A percentile compares a stretch with the other conserved stretches of the same genome.
These are phyloP conservation scores for Pelodytes ibericus DNA, from an alignment of 2,797 vertebrate genomes.

Conservation along the genomic window DNA sequence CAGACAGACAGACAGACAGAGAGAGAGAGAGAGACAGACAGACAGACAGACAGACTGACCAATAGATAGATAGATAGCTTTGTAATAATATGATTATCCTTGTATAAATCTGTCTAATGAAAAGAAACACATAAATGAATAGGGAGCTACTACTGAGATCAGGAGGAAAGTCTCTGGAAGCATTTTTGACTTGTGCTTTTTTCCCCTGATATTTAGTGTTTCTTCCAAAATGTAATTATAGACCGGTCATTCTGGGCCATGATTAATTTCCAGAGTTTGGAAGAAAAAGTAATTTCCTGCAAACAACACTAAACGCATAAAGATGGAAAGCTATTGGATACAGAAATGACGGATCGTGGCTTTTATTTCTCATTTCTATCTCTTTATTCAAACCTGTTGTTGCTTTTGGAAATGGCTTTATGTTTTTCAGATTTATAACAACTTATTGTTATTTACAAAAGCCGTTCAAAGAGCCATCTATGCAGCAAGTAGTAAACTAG, in stretches of 20 bases:
- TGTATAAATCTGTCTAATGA: conserved; percentile 52
- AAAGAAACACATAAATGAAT: conserved; percentile 57
- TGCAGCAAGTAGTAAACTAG: background rate
- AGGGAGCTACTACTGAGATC: conserved; percentile 51
- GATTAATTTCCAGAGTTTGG: conserved; percentile 15
- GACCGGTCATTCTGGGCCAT: conserved; percentile 27
- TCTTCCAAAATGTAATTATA: conserved; percentile 45
- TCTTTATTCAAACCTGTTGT: background rate
- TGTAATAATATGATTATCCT: conserved; percentile 44
- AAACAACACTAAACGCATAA: conserved; percentile 35
- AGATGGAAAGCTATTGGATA: conserved; percentile 16
- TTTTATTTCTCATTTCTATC: background rate
- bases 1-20: too few relatives aligned
- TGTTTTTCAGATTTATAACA: background rate
- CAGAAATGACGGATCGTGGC: background rate
- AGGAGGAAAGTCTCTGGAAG: conserved; percentile 31
- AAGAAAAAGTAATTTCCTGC: conserved; percentile 32
- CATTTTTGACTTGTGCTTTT: conserved; percentile 23
- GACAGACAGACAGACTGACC: too few relatives aligned
- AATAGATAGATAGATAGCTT: too few relatives aligned
- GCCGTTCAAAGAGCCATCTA: background rate
- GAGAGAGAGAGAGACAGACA: too few relatives aligned
- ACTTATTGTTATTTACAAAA: background rate
- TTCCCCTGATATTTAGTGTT: conserved; percentile 45
- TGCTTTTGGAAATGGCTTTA: background rate